These are phyloP conservation scores for Pogonognathellus flavescens DNA, from an alignment of 1,140 invertebrate species.

Conservation along the genomic window DNA sequence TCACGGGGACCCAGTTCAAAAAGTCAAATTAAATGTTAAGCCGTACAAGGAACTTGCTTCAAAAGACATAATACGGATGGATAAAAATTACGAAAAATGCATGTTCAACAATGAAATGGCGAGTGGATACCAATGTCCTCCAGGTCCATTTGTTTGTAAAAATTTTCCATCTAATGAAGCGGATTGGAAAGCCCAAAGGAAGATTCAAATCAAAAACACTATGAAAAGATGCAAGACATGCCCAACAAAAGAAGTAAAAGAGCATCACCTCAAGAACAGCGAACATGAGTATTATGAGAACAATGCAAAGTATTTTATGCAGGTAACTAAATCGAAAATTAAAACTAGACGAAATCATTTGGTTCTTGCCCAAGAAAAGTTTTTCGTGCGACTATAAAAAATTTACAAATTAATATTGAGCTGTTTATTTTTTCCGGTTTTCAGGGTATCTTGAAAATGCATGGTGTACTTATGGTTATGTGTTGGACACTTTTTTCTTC, in stretches of 20 bases:
- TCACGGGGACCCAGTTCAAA: neutral
- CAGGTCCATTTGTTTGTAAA: neutral
- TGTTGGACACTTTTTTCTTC: neutral
- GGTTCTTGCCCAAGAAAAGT: too few species aligned
- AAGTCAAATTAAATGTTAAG: neutral
- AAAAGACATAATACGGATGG: neutral
- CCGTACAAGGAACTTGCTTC: neutral
- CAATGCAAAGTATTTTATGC: too few species aligned
- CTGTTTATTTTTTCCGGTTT: neutral
- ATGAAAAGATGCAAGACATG: neutral
- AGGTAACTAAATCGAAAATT: too few species aligned
- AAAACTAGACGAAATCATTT: too few species aligned
- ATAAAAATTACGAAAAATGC: neutral
- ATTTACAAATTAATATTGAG: too few species aligned
- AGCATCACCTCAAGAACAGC: neutral
- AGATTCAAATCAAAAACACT: neutral
- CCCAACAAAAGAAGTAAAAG: neutral
- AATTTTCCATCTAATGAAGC: neutral
- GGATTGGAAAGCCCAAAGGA: neutral
- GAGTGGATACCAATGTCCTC: neutral
- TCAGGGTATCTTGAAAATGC: neutral
- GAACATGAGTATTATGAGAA: too few species aligned
- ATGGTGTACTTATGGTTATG: neutral
- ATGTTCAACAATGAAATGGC: neutral
- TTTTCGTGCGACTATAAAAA: too few species aligned